phyloP scores from a whole-genome alignment of 2,888 invertebrate species.

The Drosophila diplacantha region DNA sequence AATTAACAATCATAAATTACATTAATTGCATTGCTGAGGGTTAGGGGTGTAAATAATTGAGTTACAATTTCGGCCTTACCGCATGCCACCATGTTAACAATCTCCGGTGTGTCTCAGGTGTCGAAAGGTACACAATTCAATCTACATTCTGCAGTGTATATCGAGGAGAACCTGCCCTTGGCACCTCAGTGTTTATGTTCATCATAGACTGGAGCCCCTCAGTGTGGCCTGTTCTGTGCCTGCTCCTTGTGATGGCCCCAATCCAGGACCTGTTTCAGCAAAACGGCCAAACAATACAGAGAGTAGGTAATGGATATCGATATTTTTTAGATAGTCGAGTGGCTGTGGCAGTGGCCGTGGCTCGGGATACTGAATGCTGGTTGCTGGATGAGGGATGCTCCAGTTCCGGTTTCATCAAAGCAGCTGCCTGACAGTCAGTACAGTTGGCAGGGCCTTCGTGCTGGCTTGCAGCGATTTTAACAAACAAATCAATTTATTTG shows the following conservation, averaged over 20 bases:
- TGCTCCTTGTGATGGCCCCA: constrained; percentile 4
- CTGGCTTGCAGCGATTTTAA: constrained; percentile 47
- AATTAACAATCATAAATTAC: constrained; percentile 64
- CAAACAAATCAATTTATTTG: constrained; percentile 69
- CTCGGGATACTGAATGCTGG: constrained; percentile 1
- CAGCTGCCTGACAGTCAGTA: constrained; percentile 22
- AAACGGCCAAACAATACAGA: constrained; percentile 11
- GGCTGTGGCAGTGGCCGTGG: too few relatives aligned
- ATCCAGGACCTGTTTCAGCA: constrained; percentile 21
- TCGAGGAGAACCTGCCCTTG: constrained; percentile 1
- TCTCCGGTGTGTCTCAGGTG: constrained; percentile 38
- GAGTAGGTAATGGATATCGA: constrained; percentile 29
- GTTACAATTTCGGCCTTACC: constrained; percentile 18
- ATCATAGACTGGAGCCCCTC: background rate
- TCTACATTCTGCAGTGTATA: background rate
- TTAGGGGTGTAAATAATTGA: constrained; percentile 35
- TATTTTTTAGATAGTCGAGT: constrained; percentile 33
- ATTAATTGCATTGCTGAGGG: constrained; percentile 46
- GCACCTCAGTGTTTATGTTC: constrained; percentile 4
- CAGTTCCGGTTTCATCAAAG: constrained; percentile 28
- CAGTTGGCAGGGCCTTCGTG: constrained; percentile 32
- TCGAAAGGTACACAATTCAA: constrained; percentile 43
- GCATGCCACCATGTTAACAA: constrained; percentile 4
- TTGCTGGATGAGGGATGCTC: constrained; percentile 14
- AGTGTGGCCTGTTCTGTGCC: background rate